Evolutionary conservation across 2,888 invertebrate species (phyloP), one percentile per base, ranked within the genome.

Genomic region (Tetragnatha montana): DNA sequence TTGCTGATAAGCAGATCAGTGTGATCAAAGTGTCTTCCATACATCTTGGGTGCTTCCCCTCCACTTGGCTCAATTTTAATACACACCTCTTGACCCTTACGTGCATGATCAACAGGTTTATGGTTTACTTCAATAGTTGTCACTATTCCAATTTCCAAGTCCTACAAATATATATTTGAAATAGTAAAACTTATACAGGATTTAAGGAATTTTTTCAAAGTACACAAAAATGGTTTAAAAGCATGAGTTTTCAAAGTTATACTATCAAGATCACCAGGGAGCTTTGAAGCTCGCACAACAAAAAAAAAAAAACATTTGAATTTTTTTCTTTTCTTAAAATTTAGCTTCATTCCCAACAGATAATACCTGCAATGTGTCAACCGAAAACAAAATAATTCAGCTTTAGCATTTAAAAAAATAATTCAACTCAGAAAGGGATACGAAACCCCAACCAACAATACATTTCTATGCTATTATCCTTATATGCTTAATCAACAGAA

Each of bases 1-100:
- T 93, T 98, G 95, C 99, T 99, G 93, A 98, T 96, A 92, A 99
- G 95, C 93, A 97, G 95, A 94, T 99, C 99, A 71, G 96, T 98
- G 93, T 98, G 97, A 93, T 99, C 99, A 94, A 99, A 99, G 94
- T 99, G 99, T 89, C 99, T 95, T 14, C 99, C 99, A 94, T 96
- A 98, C 96, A 99, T 97, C 95, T 99, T 99, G 78, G 99, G 99
- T 79, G 99, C 96, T 94, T 99, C 99, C n/a, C 99, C 99, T 19
- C 98, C 97, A 80, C 97, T 96, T 50, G 98, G 97, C 92, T 99
- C 99, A 92, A 99, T 99, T 95, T 99, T 99, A 93, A 98, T 96
- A 94, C 98, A 98, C 70, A 98, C 97, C 94, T 98, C 98, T 94
- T 97, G 96, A 0, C 99, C 99, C 94, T 98, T 98, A 91, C 97